A percentile compares a stretch with the other conserved stretches of the same genome.
Conservation (phyloP, 2,888 invertebrate genomes). For the Callyntrura guangdongensis region DNA sequence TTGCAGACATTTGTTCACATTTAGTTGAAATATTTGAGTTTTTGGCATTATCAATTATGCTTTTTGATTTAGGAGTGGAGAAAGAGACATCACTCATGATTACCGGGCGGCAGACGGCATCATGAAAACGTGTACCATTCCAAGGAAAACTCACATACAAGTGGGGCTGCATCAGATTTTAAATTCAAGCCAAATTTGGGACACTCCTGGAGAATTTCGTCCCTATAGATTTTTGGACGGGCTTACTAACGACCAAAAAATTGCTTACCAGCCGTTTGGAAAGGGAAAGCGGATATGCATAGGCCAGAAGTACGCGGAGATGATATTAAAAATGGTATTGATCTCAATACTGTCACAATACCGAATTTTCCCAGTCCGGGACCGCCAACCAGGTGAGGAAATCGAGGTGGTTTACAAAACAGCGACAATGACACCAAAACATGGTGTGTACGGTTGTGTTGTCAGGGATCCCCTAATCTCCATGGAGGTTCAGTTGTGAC, state of each 20-base stretch:
- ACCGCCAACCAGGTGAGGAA: conserved; percentile 25
- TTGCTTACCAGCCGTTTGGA: conserved; percentile 78
- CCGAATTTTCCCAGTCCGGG: conserved; percentile 36
- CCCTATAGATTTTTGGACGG: conserved; percentile 71
- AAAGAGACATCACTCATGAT: conserved; percentile 42
- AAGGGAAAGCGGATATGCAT: conserved; percentile 76
- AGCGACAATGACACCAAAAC: conserved; percentile 80
- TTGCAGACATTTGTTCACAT: too few relatives aligned
- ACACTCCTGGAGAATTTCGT: conserved; percentile 64
- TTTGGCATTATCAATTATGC: not conserved
- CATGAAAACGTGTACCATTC: conserved; percentile 44
- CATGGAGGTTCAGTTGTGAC: too few relatives aligned
- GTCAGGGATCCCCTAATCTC: conserved; percentile 11
- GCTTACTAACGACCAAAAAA: not conserved
- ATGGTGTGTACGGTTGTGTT: conserved; percentile 59
- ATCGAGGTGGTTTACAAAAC: conserved; percentile 75
- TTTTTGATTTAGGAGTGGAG: conserved; percentile 61
- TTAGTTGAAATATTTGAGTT: too few relatives aligned
- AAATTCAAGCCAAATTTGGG: conserved; percentile 68
- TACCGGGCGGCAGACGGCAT: not conserved
- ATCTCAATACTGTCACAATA: conserved; percentile 57
- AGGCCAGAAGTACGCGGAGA: conserved; percentile 71
- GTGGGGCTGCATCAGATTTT: conserved; percentile 78
- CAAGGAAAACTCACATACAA: conserved; percentile 78
- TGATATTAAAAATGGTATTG: conserved; percentile 68